Evolutionary conservation across 2,797 vertebrate species (phyloP).

Genomic region (Choloepus didactylus): DNA sequence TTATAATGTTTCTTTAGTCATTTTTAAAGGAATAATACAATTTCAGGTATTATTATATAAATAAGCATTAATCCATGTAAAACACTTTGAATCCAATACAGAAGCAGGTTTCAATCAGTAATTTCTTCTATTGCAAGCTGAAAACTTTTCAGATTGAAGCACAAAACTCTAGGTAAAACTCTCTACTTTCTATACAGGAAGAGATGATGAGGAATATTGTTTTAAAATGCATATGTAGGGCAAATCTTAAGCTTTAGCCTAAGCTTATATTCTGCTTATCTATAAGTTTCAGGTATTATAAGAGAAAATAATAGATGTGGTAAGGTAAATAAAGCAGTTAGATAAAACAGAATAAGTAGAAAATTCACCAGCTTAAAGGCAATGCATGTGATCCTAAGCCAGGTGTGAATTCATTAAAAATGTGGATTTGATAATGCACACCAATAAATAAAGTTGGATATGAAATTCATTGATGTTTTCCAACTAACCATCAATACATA

Average conservation of each 20-base stretch:
- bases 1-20: not conserved
- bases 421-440: too few relatives aligned
- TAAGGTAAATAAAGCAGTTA: too few relatives aligned
- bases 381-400: too few relatives aligned
- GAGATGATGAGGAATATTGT: not conserved
- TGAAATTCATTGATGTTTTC: not conserved
- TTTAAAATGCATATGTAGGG: not conserved
- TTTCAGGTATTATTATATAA: not conserved
- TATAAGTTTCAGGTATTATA: too few relatives aligned
- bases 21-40: not conserved
- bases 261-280: too few relatives aligned
- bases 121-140: not conserved
- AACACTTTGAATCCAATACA: not conserved
- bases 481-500: not conserved
- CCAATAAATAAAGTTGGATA: not conserved
- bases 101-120: not conserved
- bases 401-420: too few relatives aligned
- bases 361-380: too few relatives aligned
- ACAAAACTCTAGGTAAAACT: not conserved
- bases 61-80: not conserved
- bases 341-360: too few relatives aligned
- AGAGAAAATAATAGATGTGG: too few relatives aligned
- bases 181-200: not conserved
- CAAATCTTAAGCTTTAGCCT: too few relatives aligned
- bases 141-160: not conserved